phyloP scores from a whole-genome alignment of 37 sponge, comb jelly and placozoan species.

The Theonella swinhoei region DNA sequence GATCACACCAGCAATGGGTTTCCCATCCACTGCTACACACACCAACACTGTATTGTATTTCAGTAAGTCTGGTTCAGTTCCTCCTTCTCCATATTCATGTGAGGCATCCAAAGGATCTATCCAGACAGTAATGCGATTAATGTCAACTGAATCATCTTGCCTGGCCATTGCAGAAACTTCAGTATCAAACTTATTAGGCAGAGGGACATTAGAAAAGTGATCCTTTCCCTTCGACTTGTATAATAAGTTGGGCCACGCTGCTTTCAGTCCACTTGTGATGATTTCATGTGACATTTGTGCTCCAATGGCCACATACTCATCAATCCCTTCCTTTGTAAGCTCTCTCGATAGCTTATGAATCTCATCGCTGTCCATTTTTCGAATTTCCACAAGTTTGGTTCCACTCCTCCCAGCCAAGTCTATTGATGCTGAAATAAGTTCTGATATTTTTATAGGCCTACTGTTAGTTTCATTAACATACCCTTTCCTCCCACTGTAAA shows the following conservation, averaged over 20 bases:
- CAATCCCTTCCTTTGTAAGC: constrained; percentile 58
- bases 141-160: constrained; percentile 50
- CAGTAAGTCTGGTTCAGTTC: constrained; percentile 52
- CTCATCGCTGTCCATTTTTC: constrained; percentile 27
- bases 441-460: constrained; percentile 63
- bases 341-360: constrained; percentile 66
- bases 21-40: constrained; percentile 87
- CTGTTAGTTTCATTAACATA: constrained; percentile 22
- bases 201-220: neutral
- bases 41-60: constrained; percentile 97
- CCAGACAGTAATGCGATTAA: constrained; percentile 81
- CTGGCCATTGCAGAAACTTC: constrained; percentile 42
- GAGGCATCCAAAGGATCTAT: constrained; percentile 99
- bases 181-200: constrained; percentile 3
- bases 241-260: constrained; percentile 61
- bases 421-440: constrained; percentile 84
- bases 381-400: constrained; percentile 57
- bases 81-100: constrained; percentile 94
- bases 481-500: neutral
- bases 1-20: constrained; percentile 91
- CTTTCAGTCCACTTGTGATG: constrained; percentile 72
- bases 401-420: constrained; percentile 73
- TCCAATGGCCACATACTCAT: constrained; percentile 74
- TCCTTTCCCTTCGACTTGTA: constrained; percentile 75
- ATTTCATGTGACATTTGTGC: constrained; percentile 75